These are phyloP conservation scores for Tragelaphus oryx DNA, from an alignment of 2,797 vertebrate genomes.

Conservation along the genomic window DNA sequence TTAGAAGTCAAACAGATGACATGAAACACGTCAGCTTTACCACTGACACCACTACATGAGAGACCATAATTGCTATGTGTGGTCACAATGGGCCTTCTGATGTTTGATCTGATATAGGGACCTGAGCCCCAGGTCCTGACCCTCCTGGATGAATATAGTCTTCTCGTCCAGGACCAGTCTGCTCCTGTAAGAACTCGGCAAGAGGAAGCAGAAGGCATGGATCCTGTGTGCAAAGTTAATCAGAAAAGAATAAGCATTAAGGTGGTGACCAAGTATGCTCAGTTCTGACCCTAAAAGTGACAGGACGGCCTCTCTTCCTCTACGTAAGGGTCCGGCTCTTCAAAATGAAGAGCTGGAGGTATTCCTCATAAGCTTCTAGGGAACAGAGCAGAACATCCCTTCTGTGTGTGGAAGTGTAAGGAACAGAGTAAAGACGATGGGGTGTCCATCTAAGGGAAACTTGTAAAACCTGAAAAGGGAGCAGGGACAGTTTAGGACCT, in stretches of 20 bases:
- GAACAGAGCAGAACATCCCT: not conserved
- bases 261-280: rapidly evolving
- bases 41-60: not conserved
- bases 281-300: not conserved
- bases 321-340: no score
- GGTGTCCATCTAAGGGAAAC: not conserved
- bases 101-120: no score
- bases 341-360: not conserved
- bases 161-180: not conserved
- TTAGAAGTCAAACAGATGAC: not conserved
- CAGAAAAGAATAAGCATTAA: not conserved
- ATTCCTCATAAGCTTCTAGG: not conserved
- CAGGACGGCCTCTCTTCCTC: not conserved
- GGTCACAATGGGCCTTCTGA: not conserved
- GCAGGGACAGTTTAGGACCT: not conserved
- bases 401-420: not conserved
- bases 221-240: not conserved
- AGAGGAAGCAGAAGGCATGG: not conserved
- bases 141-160: not conserved
- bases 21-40: not conserved
- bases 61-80: rapidly evolving
- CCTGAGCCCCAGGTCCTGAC: no score
- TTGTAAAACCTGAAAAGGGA: not conserved
- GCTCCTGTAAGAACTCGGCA: not conserved
- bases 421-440: not conserved